phyloP scores from a whole-genome alignment of 2,797 vertebrate species.

The Steatocranus sp. region DNA sequence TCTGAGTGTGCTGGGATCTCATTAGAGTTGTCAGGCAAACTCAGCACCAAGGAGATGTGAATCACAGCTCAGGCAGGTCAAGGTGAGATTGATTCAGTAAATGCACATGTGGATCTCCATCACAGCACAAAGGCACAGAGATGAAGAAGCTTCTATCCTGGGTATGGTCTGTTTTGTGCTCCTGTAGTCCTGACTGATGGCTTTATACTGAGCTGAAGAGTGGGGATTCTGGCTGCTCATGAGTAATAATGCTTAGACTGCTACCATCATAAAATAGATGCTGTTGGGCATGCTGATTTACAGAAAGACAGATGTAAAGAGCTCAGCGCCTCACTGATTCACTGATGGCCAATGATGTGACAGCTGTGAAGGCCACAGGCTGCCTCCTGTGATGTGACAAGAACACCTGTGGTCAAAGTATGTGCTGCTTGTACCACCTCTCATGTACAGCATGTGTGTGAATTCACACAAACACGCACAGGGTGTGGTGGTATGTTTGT shows the following conservation, averaged over 20 bases:
- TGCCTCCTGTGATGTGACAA: slow-evolving; percentile 6
- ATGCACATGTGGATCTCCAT: background rate
- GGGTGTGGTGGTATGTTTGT: background rate
- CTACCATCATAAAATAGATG: background rate
- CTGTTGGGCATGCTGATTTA: background rate
- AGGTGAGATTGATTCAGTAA: slow-evolving; percentile 3
- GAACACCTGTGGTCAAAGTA: slow-evolving; percentile 7
- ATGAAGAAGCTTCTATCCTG: background rate
- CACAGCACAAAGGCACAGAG: background rate
- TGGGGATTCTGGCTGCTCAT: background rate
- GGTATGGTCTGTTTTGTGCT: background rate
- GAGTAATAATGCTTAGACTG: background rate
- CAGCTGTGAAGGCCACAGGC: slow-evolving; percentile 4
- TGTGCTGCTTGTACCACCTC: background rate
- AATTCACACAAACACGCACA: background rate
- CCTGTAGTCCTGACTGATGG: background rate
- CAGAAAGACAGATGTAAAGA: background rate
- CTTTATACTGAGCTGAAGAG: background rate
- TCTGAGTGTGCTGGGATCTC: background rate
- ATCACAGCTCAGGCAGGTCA: slow-evolving; percentile 11
- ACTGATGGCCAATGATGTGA: slow-evolving; percentile 9
- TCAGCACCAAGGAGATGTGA: background rate
- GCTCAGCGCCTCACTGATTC: background rate
- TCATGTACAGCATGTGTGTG: background rate
- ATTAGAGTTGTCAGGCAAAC: slow-evolving; percentile 1